phyloP scores from a whole-genome alignment of 30 jellyfish, hydroid and myxozoan species.

The Turritopsis dohrnii region DNA sequence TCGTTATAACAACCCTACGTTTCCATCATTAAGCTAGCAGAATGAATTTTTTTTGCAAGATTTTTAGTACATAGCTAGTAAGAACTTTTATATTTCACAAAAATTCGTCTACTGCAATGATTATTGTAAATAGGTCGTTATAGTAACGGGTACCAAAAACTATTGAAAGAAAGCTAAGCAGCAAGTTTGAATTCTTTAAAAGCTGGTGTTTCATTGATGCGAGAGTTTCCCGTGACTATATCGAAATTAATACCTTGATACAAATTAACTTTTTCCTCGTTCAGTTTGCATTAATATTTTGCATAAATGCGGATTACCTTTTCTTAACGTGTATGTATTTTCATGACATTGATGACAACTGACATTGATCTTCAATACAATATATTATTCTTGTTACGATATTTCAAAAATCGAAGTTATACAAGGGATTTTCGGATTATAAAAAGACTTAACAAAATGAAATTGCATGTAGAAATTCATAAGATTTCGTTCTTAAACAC shows the following conservation, averaged over 20 bases:
- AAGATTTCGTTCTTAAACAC: background rate
- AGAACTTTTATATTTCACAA: too few relatives aligned
- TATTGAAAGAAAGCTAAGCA: too few relatives aligned
- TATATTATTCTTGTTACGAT: background rate
- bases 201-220: background rate
- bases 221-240: background rate
- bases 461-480: background rate
- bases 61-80: too few relatives aligned
- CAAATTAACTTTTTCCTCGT: background rate
- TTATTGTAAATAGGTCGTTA: too few relatives aligned
- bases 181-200: too few relatives aligned
- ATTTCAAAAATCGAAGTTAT: background rate
- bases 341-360: background rate
- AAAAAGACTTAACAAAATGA: background rate
- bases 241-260: background rate
- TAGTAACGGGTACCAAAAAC: too few relatives aligned
- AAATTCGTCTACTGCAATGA: too few relatives aligned
- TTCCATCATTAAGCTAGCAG: too few relatives aligned
- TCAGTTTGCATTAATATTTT: background rate
- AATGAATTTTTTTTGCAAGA: too few relatives aligned
- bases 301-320: background rate
- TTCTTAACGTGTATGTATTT: background rate
- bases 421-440: background rate
- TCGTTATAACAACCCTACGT: too few relatives aligned
- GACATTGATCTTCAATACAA: background rate